These are phyloP conservation scores for Diogma glabrata DNA, from an alignment of 2,888 invertebrate species.

Conservation along the genomic window DNA sequence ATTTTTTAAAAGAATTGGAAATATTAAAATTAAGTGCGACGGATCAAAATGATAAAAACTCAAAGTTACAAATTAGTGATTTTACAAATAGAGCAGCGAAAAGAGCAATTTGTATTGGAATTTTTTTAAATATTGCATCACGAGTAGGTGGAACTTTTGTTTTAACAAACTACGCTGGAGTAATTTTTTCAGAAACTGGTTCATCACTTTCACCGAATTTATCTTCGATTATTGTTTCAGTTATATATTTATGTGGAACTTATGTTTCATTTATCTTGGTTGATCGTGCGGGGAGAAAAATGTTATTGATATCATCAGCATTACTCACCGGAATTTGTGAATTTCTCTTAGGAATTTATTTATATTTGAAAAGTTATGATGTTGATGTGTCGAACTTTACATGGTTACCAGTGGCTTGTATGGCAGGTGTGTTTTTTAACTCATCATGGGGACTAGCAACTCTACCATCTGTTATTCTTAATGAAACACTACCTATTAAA, in stretches of 20 bases:
- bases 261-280: slow-evolving; percentile 27
- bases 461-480: slow-evolving; percentile 28
- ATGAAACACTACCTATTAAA: slow-evolving; percentile 28
- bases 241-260: slow-evolving; percentile 30
- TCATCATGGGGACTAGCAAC: slow-evolving; percentile 29
- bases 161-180: slow-evolving; percentile 32
- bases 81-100: slow-evolving; percentile 22
- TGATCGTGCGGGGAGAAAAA: slow-evolving; percentile 28
- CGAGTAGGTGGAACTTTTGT: slow-evolving; percentile 32
- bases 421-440: slow-evolving; percentile 28
- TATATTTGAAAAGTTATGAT: slow-evolving; percentile 17
- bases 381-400: slow-evolving; percentile 21
- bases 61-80: background rate
- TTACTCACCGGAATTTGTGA: slow-evolving; percentile 25
- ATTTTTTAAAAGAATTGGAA: background rate
- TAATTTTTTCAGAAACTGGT: slow-evolving; percentile 31
- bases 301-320: slow-evolving; percentile 16
- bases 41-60: background rate
- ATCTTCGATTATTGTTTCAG: slow-evolving; percentile 31
- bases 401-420: slow-evolving; percentile 28
- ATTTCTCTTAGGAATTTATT: slow-evolving; percentile 25
- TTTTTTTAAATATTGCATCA: slow-evolving; percentile 27
- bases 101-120: slow-evolving; percentile 28
- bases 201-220: slow-evolving; percentile 28
- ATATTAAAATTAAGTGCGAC: background rate